Percentiles rank a stretch among this genome's conserved stretches.
Evolutionary conservation across 2,113 vertebrate genomes (phyloP).

Genomic region (Menidia beryllina): DNA sequence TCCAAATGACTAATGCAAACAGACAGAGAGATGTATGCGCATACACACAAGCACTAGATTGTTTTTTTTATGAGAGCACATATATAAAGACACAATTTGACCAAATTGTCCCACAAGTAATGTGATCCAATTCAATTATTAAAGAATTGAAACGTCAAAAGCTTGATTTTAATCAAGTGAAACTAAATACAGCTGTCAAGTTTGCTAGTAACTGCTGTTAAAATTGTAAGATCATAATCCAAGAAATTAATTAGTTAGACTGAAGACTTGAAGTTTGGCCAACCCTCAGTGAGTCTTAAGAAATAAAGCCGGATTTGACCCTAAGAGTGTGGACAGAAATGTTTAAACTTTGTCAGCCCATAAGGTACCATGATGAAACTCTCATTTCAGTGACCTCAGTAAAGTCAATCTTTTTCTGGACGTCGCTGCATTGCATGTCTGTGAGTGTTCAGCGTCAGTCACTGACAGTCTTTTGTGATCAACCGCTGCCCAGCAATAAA

Average conservation of each 20-base stretch:
- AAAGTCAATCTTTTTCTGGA: slow-evolving; percentile 8
- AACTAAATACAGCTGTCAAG: neutral
- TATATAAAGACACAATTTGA: slow-evolving; percentile 36
- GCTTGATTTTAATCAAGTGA: neutral
- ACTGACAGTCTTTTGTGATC: slow-evolving; percentile 28
- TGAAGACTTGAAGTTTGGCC: neutral
- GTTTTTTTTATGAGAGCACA: slow-evolving; percentile 26
- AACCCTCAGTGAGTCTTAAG: neutral
- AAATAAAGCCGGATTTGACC: neutral
- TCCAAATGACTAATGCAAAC: slow-evolving; percentile 59
- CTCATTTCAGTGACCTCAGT: slow-evolving; percentile 1
- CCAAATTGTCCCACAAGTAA: slow-evolving; percentile 4
- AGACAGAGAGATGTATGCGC: slow-evolving; percentile 38
- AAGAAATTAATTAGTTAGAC: neutral
- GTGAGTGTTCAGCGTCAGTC: slow-evolving; percentile 20
- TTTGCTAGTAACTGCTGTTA: neutral
- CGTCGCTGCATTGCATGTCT: slow-evolving; percentile 20
- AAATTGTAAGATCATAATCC: no score
- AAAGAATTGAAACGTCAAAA: slow-evolving; percentile 11
- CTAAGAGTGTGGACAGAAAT: neutral
- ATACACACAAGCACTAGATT: slow-evolving; percentile 11
- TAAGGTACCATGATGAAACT: slow-evolving; percentile 13
- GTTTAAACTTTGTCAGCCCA: slow-evolving; percentile 17
- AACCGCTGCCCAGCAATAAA: slow-evolving; percentile 36
- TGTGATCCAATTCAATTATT: slow-evolving; percentile 30